Base-by-base conservation (phyloP, 92 coral and sea anemone species). In the Epizoanthus stellaris region DNA sequence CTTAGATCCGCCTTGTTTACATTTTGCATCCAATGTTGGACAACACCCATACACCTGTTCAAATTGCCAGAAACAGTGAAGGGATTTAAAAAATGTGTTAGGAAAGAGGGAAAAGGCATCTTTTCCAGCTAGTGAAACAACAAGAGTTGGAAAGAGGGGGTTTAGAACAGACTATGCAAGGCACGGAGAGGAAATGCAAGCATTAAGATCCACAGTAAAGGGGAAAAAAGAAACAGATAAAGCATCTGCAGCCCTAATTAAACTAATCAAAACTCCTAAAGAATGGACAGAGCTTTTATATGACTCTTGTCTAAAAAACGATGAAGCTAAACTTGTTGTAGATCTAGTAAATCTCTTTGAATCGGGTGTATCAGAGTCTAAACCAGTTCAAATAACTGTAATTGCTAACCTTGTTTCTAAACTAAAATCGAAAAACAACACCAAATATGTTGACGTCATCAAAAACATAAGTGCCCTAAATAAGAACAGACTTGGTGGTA, bases 381-480 rank as follows among this genome's bases (percentile, higher is more conserved):
- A 87, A 85, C 90, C 82, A 40, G 67, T 87, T 75, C 86, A 87
- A 60, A 20, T 87, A 20, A 67, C 76, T 9, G 68, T 87, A 6
- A 61, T 87, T 38, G 17, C 76, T 13, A 87, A 73, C 61, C 87
- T 87, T 3, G 86, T 87, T 5, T 80, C 86, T 49, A 81, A 87
- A n/a, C 83, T 87, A 23, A 87, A 87, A 70, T 80, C 86, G 56
- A 81, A 81, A 25, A 82, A 82, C 17, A 53, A 82, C 53, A 20
- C 45, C 47, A 65, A 75, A 70, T 70, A 69, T 54, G 75, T 49
- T 42, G 62, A 81, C 67, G 62, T 81, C 14, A 54, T 81, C 67
- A 56, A 82, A 43, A 70, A 82, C 54, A 52, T 71, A 34, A 82
- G 87, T 82, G 59, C 87, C 16, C 1, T 82, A 52, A 65, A 82